A percentile compares a stretch with the other conserved stretches of the same genome.
These are phyloP conservation scores for Meloidogyne floridensis DNA, from an alignment of 1,140 invertebrate genomes.

Conservation along the genomic window DNA sequence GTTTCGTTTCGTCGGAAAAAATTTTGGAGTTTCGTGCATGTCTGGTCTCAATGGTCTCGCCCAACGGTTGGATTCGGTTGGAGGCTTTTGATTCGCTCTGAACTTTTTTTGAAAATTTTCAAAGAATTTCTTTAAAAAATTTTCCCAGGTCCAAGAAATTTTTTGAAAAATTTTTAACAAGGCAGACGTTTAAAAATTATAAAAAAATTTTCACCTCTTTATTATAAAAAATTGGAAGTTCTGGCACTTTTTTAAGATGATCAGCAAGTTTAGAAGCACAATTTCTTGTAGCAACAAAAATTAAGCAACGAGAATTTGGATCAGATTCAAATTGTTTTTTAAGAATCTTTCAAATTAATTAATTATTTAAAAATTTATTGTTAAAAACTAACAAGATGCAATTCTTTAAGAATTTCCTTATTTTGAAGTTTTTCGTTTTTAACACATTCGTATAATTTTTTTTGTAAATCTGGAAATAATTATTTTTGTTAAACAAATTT, in stretches of 20 bases:
- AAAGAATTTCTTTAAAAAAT: too few species aligned
- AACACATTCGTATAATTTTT: background rate
- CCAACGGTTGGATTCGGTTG: too few species aligned
- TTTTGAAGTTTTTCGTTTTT: slow-evolving; percentile 17
- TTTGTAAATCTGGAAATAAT: background rate
- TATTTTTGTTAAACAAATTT: too few species aligned
- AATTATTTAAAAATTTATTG: background rate
- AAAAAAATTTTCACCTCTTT: slow-evolving; percentile 13
- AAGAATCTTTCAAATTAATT: slow-evolving; percentile 32
- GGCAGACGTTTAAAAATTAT: background rate
- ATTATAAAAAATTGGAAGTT: slow-evolving; percentile 38
- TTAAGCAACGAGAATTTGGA: slow-evolving; percentile 46
- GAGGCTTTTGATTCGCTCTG: too few species aligned
- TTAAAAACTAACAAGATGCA: slow-evolving; percentile 13
- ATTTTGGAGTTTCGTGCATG: too few species aligned
- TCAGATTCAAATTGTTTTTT: slow-evolving; percentile 41
- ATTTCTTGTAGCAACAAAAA: slow-evolving; percentile 49
- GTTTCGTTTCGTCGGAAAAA: too few species aligned
- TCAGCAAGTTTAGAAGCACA: slow-evolving; percentile 35
- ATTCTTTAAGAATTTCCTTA: slow-evolving; percentile 37
- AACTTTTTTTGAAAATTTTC: too few species aligned
- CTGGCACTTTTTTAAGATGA: slow-evolving; percentile 27
- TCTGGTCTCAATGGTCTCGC: too few species aligned
- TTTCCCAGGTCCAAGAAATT: background rate
- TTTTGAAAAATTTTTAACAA: background rate